Percentiles rank a stretch among this genome's conserved stretches.
phyloP scores from a whole-genome alignment of 1,140 invertebrate genomes.

The Hestina assimilis region DNA sequence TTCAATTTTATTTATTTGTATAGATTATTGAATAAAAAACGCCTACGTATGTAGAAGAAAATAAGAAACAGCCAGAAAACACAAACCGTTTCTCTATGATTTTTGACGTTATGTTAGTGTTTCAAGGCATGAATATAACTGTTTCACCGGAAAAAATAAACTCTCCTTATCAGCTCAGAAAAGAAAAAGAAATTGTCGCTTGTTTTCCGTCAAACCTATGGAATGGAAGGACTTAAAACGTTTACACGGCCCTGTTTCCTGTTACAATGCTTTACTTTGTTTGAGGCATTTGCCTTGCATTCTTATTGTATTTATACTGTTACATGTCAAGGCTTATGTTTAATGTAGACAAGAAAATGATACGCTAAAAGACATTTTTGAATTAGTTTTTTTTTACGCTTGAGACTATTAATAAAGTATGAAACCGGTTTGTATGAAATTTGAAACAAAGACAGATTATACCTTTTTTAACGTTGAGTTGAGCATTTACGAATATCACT shows the following conservation, averaged over 20 bases:
- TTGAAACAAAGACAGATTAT: too few relatives aligned
- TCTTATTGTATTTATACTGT: constrained; percentile 7
- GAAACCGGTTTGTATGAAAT: too few relatives aligned
- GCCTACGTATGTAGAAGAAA: too few relatives aligned
- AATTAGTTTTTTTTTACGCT: too few relatives aligned
- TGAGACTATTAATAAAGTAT: too few relatives aligned
- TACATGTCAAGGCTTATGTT: too few relatives aligned
- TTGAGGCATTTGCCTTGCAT: neutral
- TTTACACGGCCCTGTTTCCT: constrained; percentile 21
- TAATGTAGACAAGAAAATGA: too few relatives aligned
- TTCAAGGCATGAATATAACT: constrained; percentile 10
- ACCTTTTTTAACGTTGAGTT: too few relatives aligned
- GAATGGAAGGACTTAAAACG: constrained; percentile 17
- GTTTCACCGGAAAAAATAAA: constrained; percentile 21
- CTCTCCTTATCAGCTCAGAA: constrained; percentile 20
- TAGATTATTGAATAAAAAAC: too few relatives aligned
- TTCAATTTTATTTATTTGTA: too few relatives aligned
- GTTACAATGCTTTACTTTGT: constrained; percentile 18
- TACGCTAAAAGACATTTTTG: too few relatives aligned
- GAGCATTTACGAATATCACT: too few relatives aligned
- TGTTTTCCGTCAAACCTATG: constrained; percentile 24
- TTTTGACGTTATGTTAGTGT: neutral
- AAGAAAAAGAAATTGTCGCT: constrained; percentile 19
- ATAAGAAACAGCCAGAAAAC: neutral
- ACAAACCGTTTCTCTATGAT: neutral